A percentile compares a stretch with the other conserved stretches of the same genome.
These are phyloP conservation scores for Elephas maximus DNA, from an alignment of 2,113 vertebrate genomes.

Conservation along the genomic window DNA sequence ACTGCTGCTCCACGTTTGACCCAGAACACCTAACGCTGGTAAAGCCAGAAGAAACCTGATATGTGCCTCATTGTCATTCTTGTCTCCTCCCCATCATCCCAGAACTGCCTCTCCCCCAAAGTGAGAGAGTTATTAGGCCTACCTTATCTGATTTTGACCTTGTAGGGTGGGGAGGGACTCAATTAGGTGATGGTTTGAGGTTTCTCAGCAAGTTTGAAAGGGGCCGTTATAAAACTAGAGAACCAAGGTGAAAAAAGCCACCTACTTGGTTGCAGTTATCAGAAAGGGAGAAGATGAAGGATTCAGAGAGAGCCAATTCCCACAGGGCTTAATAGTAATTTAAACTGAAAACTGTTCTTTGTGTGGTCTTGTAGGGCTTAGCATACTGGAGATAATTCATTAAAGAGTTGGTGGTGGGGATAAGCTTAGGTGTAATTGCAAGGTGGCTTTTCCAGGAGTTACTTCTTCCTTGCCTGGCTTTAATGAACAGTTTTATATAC, in stretches of 20 bases:
- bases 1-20: neutral
- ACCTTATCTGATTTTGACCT: neutral
- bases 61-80: neutral
- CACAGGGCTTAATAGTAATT: neutral
- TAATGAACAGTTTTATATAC: slow-evolving; percentile 68
- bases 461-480: slow-evolving; percentile 32
- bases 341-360: neutral
- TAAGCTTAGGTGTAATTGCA: slow-evolving; percentile 44
- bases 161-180: neutral
- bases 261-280: neutral
- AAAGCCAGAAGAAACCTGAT: neutral
- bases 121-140: neutral
- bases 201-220: slow-evolving; percentile 5
- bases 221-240: slow-evolving; percentile 14
- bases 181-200: slow-evolving; percentile 34
- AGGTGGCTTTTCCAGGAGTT: slow-evolving; percentile 67
- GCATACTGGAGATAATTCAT: neutral
- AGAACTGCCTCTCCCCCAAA: neutral
- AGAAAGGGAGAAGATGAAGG: neutral
- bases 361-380: slow-evolving; percentile 24
- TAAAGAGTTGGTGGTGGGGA: slow-evolving; percentile 41
- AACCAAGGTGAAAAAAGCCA: neutral
- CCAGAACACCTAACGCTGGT: neutral
- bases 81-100: neutral
- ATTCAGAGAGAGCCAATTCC: neutral